Evolutionary conservation across 1,140 invertebrate species (phyloP).

Genomic region (Diachasmimorpha longicaudata): DNA sequence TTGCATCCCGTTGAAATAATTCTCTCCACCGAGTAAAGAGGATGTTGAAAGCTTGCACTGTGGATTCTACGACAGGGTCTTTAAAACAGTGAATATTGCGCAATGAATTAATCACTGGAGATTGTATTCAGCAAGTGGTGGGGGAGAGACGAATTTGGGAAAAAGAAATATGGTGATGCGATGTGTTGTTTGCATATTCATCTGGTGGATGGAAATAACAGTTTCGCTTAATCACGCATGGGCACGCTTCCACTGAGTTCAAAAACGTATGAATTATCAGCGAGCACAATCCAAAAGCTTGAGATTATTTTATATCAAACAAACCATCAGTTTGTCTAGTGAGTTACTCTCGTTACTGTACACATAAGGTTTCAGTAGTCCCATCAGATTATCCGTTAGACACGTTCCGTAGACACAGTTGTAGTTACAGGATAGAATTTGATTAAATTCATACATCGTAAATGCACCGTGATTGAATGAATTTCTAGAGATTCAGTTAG

Average conservation of each 20-base stretch:
- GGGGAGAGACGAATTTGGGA: neutral
- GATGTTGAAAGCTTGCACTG: neutral
- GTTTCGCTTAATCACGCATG: neutral
- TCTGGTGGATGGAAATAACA: neutral
- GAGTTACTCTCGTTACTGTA: neutral
- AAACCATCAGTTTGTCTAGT: neutral
- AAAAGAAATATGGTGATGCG: neutral
- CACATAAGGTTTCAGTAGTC: neutral
- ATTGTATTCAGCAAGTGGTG: neutral
- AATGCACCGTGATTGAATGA: neutral
- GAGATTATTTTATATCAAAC: conserved; percentile 1
- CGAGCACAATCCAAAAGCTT: neutral
- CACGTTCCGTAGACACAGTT: neutral
- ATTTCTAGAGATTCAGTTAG: neutral
- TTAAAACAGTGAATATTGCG: neutral
- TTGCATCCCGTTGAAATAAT: neutral
- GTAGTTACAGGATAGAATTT: neutral
- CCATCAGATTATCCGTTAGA: conserved; percentile 10
- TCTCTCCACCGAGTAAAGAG: neutral
- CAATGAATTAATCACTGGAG: neutral
- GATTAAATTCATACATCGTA: neutral
- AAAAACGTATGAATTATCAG: neutral
- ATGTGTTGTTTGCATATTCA: neutral
- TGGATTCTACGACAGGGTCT: neutral
- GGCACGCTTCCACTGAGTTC: neutral